Base-by-base conservation (phyloP, 2,113 vertebrate species). In the Potamarius usumacintae region DNA sequence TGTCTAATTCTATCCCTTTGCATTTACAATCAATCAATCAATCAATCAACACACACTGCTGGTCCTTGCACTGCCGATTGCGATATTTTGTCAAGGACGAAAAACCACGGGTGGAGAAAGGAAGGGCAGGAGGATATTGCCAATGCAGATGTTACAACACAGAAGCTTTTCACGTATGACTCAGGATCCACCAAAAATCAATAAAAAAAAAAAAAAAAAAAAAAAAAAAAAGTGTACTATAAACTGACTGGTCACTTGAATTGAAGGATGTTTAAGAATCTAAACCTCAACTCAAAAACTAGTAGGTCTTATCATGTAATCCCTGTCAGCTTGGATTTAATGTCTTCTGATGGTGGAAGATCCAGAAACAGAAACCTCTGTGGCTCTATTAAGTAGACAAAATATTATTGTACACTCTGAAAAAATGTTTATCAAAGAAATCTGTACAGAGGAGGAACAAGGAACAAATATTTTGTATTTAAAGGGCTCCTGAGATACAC, bases 61-160 rank as follows among this genome's bases (percentile, higher is more conserved):
- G 27, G 74, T 42, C n/a, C 53, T 65, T 34, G 22, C 14, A 60
- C 55, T 12, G 18, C 14, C 14, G 81, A 67, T 85, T 89, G 89
- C 84, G 20, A 85, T 77, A 86, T 62, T 55, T 57, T 83, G 14
- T 65, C 60, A 18, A 80, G 60, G 85, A 74, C 83, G 76, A 81
- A 79, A 62, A 67, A 63, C 53, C 27, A 69, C 15, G 50, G 62
- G 77, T 76, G 86, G 62, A 62, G 63, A 67, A 42, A 78, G 82
- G 62, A 52, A 60, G 60, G 83, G 72, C 50, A 11, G 62, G 10
- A 65, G 53, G n/a, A 57, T 8, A 72, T 22, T 42, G 83, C 84
- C 85, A 78, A 89, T 67, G 50, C 53, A 34, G 76, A 74, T 85
- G 34, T 86, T 83, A 88, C 86, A 91, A 88, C 84, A 89, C 53